Percentiles rank a stretch among this genome's conserved stretches.
These are phyloP conservation scores for Malurus leucopterus DNA, from an alignment of 2,797 vertebrate genomes.

Conservation along the genomic window DNA sequence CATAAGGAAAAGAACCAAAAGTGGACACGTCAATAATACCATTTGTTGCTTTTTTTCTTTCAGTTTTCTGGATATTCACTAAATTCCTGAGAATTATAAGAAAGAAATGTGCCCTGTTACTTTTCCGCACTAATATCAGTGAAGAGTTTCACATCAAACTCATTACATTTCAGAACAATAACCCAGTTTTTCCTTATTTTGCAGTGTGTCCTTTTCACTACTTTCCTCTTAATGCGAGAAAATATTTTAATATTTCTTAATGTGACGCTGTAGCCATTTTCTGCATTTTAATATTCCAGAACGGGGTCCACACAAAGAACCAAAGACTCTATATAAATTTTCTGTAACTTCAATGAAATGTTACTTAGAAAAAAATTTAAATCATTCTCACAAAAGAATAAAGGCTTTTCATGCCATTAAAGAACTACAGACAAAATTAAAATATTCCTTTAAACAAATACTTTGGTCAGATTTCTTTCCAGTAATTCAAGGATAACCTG, in stretches of 20 bases:
- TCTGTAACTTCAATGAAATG: not conserved
- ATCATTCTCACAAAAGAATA: not conserved
- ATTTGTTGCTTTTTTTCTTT: not conserved
- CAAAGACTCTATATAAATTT: not conserved
- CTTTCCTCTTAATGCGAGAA: not conserved
- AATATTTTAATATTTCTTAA: not conserved
- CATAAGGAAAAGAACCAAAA: not conserved
- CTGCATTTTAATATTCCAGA: not conserved
- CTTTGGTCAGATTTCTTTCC: not conserved
- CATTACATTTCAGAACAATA: not conserved
- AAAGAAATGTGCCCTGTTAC: not conserved
- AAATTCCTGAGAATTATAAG: not conserved
- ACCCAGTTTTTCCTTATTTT: not conserved
- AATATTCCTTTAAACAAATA: not conserved
- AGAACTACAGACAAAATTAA: not conserved
- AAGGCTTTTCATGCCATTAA: not conserved
- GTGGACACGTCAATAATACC: not conserved
- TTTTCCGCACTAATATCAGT: not conserved
- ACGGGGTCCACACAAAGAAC: not conserved
- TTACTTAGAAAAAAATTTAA: not conserved
- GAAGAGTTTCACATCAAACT: not conserved
- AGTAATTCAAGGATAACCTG: not conserved
- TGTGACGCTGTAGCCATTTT: not conserved
- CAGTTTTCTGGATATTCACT: not conserved
- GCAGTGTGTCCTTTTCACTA: not conserved